phyloP scores from a whole-genome alignment of 2,797 vertebrate genomes.

The Crenichthys baileyi region DNA sequence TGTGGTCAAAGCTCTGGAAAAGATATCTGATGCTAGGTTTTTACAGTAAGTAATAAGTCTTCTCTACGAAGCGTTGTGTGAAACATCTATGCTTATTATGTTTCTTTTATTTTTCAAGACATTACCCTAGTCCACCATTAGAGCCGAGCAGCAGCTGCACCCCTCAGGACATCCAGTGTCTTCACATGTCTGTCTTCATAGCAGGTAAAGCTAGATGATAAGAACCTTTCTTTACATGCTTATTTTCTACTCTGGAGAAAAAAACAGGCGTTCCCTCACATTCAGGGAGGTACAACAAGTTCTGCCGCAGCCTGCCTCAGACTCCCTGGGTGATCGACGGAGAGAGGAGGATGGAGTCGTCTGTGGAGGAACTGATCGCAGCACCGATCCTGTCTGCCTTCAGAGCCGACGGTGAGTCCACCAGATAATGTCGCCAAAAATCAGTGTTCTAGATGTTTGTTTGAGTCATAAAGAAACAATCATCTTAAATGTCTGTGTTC shows the following conservation, averaged over 20 bases:
- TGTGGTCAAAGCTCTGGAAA: constrained; percentile 94
- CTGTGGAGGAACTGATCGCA: constrained; percentile 96
- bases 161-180: constrained; percentile 87
- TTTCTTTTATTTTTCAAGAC: constrained; percentile 68
- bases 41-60: constrained; percentile 76
- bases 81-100: background rate
- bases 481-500: too few species aligned
- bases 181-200: constrained; percentile 89
- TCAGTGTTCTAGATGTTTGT: background rate
- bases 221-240: accelerated
- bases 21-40: constrained; percentile 90
- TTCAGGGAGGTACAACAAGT: constrained; percentile 97
- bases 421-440: background rate
- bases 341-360: constrained; percentile 95
- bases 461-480: background rate
- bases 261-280: background rate
- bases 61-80: too few species aligned
- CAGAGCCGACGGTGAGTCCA: constrained; percentile 86
- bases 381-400: constrained; percentile 86
- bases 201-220: constrained; percentile 80
- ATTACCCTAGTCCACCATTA: constrained; percentile 85
- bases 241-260: background rate
- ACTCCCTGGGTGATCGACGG: constrained; percentile 99
- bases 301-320: constrained; percentile 92
- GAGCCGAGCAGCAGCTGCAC: constrained; percentile 78